These are phyloP conservation scores for Saturnia pavonia DNA, from an alignment of 2,888 invertebrate genomes.

Conservation along the genomic window DNA sequence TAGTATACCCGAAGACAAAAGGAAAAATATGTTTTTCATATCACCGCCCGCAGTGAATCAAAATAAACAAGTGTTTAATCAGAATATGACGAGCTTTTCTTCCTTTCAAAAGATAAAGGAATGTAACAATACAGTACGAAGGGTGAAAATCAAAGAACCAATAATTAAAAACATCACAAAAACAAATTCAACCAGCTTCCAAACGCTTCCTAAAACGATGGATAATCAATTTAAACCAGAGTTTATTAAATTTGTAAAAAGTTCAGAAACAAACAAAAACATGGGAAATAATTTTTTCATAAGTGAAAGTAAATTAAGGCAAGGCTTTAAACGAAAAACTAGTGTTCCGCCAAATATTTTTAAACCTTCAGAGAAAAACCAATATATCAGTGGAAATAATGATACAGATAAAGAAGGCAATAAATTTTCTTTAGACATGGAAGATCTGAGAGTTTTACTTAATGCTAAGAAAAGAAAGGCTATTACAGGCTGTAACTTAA, in stretches of 20 bases:
- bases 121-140: not conserved
- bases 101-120: not conserved
- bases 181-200: not conserved
- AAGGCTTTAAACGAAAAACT: not conserved
- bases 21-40: not conserved
- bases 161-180: not conserved
- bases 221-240: not conserved
- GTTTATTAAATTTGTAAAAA: not conserved
- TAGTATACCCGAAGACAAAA: not conserved
- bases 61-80: not conserved
- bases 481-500: not conserved
- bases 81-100: not conserved
- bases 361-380: not conserved
- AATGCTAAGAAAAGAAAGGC: not conserved
- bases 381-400: not conserved
- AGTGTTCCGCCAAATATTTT: not conserved
- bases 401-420: not conserved
- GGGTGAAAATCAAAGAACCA: not conserved
- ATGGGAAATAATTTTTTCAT: not conserved
- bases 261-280: not conserved
- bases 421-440: not conserved
- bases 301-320: not conserved
- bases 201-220: not conserved
- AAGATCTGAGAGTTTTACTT: not conserved
- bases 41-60: not conserved